phyloP scores from a whole-genome alignment of 2,888 invertebrate species.

The Invenusta paracnida region DNA sequence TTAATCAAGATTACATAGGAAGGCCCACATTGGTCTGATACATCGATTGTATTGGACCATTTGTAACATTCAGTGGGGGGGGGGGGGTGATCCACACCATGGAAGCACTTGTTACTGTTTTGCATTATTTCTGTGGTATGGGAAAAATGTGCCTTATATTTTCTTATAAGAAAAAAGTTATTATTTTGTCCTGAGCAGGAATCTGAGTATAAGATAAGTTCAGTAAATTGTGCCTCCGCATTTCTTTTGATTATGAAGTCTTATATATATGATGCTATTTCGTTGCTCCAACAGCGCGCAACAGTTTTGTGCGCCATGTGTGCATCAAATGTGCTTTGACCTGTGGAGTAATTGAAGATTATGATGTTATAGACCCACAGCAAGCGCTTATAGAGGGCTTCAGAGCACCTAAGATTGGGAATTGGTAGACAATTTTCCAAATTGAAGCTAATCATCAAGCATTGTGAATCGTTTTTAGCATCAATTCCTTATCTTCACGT shows the following conservation, averaged over 20 bases:
- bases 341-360: slow-evolving; percentile 19
- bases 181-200: neutral
- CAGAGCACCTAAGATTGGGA: slow-evolving; percentile 22
- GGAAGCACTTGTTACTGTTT: too few relatives aligned
- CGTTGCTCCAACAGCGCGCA: neutral
- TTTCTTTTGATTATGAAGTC: slow-evolving; percentile 27
- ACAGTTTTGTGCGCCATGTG: neutral
- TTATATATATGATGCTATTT: slow-evolving; percentile 17
- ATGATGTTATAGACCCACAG: slow-evolving; percentile 18
- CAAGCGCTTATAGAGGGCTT: slow-evolving; percentile 8
- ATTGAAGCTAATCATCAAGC: neutral
- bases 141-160: too few relatives aligned
- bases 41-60: too few relatives aligned
- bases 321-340: neutral
- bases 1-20: too few relatives aligned
- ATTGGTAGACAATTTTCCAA: slow-evolving; percentile 32
- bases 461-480: slow-evolving; percentile 7
- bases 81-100: too few relatives aligned
- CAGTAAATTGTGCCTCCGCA: slow-evolving; percentile 12
- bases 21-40: too few relatives aligned
- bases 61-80: too few relatives aligned
- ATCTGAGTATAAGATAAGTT: slow-evolving; percentile 4
- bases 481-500: slow-evolving; percentile 21
- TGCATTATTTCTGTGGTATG: too few relatives aligned
- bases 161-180: too few relatives aligned